Conservation (phyloP, 2,797 vertebrate species). For the Falco rusticolus region DNA sequence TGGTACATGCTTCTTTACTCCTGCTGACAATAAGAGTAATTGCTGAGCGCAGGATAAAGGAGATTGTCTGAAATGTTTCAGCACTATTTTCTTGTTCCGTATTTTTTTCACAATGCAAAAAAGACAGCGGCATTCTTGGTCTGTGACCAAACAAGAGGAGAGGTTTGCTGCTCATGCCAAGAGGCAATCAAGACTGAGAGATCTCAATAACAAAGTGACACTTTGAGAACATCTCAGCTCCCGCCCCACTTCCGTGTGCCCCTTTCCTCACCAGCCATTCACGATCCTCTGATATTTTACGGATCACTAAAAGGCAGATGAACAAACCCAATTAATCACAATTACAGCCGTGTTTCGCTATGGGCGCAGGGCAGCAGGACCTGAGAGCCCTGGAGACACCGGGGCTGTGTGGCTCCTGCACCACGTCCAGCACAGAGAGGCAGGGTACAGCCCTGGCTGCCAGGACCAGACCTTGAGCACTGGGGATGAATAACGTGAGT, state of each 20-base stretch:
- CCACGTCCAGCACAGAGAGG: not conserved
- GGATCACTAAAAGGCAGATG: not conserved
- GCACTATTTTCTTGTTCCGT: not conserved
- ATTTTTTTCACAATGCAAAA: not conserved
- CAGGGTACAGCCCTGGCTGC: not conserved
- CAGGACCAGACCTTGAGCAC: not conserved
- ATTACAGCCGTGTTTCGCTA: not conserved
- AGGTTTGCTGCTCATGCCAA: not conserved
- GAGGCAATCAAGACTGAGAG: not conserved
- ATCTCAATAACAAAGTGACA: not conserved
- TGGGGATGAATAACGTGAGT: not conserved
- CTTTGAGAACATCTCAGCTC: not conserved
- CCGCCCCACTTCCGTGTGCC: not conserved
- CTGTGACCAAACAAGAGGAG: not conserved
- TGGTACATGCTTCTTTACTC: not conserved
- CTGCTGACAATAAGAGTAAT: slow-evolving; percentile 45
- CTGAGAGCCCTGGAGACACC: not conserved
- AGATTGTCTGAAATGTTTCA: slow-evolving; percentile 23
- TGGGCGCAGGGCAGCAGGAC: not conserved
- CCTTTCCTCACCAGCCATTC: not conserved
- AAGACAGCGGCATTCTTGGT: not conserved
- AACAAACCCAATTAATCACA: not conserved
- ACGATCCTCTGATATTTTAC: not conserved
- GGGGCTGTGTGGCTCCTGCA: not conserved
- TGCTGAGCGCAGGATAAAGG: not conserved